Conservation (phyloP, 2,113 vertebrate species). For the Pseudopodoces humilis region DNA sequence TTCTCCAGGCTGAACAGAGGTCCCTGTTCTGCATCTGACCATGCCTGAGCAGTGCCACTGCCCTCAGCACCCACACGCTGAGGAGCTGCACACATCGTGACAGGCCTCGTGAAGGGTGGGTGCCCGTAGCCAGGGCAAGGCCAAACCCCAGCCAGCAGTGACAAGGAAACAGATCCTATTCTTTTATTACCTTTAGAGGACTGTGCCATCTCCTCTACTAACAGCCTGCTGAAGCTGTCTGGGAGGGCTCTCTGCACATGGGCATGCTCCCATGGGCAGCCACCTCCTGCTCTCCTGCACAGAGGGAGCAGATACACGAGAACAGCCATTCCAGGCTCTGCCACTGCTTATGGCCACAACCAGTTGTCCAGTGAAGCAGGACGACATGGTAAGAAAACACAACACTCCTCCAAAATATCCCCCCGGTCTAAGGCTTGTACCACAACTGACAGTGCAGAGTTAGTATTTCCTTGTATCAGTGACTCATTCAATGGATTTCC, state of each 20-base stretch:
- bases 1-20: neutral
- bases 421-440: neutral
- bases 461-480: neutral
- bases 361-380: neutral
- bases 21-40: neutral
- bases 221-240: neutral
- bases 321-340: neutral
- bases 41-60: neutral
- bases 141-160: neutral
- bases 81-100: fast-evolving
- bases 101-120: fast-evolving
- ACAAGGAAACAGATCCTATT: neutral
- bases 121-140: neutral
- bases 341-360: neutral
- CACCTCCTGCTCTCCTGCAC: neutral
- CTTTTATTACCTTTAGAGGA: neutral
- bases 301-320: fast-evolving
- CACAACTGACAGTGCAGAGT: neutral
- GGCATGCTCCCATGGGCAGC: neutral
- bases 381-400: neutral
- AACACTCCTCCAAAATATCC: neutral
- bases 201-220: neutral
- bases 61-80: neutral
- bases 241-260: neutral
- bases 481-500: fast-evolving